Conservation (phyloP, 2,113 vertebrate genomes). For the Eonycteris spelaea region DNA sequence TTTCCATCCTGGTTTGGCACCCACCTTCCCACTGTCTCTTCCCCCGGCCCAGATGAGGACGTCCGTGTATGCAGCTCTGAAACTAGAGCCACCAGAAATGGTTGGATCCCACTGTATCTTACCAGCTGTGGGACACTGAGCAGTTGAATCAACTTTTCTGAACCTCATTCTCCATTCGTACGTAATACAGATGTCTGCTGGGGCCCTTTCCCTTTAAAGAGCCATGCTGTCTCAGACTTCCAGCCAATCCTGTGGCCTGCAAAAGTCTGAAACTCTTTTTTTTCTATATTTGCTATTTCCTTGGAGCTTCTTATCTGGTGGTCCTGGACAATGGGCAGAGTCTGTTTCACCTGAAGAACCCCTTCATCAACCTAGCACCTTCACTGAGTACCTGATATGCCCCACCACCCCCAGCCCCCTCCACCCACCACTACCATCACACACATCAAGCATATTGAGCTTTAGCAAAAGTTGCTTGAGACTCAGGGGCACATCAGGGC, state of each 20-base stretch:
- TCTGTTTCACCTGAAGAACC: neutral
- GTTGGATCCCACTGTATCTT: no score
- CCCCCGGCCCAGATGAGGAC: neutral
- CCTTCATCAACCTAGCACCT: neutral
- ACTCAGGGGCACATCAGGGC: neutral
- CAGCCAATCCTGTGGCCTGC: neutral
- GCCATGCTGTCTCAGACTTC: neutral
- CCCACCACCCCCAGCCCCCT: no score
- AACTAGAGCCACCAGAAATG: neutral
- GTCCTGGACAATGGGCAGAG: neutral
- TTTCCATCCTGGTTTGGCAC: neutral
- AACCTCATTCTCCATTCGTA: neutral
- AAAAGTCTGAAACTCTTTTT: neutral
- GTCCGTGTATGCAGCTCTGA: neutral
- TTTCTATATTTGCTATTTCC: neutral
- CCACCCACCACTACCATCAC: neutral
- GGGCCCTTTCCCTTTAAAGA: neutral
- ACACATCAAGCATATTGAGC: neutral
- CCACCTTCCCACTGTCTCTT: neutral
- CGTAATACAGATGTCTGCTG: neutral
- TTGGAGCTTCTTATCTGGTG: neutral
- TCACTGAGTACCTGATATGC: neutral
- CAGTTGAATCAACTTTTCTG: neutral
- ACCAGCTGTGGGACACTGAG: neutral
- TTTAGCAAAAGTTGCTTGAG: neutral